A percentile compares a stretch with the other conserved stretches of the same genome.
These are phyloP conservation scores for Plebejus anna DNA, from an alignment of 2,888 invertebrate genomes.

Conservation along the genomic window DNA sequence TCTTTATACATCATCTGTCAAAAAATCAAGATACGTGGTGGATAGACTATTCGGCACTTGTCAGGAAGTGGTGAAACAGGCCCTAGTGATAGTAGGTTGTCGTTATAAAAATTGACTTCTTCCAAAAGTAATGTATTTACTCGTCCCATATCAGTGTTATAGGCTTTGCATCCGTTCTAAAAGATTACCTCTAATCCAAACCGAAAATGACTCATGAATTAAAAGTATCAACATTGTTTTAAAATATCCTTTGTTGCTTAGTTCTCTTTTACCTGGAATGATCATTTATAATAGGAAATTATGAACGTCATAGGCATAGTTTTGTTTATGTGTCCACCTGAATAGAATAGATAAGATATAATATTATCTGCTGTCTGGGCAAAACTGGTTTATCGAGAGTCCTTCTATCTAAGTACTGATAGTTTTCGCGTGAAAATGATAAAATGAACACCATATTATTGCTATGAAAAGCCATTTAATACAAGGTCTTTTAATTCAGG, in stretches of 20 bases:
- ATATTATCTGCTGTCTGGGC: not conserved
- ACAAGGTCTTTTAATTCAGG: not conserved
- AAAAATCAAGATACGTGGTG: too few relatives aligned
- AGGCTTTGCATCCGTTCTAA: not conserved
- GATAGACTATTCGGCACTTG: too few relatives aligned
- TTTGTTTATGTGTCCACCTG: not conserved
- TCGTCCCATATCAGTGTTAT: not conserved
- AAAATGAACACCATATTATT: not conserved
- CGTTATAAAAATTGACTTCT: not conserved
- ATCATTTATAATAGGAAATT: not conserved
- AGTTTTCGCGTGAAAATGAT: not conserved
- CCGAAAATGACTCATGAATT: not conserved
- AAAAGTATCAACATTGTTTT: not conserved
- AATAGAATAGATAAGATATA: conserved; percentile 8
- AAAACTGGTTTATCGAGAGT: not conserved
- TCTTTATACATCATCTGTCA: too few relatives aligned
- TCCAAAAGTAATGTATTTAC: too few relatives aligned
- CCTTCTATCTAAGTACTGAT: not conserved
- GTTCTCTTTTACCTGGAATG: not conserved
- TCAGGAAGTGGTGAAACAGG: too few relatives aligned
- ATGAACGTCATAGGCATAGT: not conserved
- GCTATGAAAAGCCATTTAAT: not conserved
- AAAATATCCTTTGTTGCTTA: not conserved
- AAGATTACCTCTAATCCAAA: not conserved
- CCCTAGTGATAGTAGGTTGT: not conserved